A percentile compares a stretch with the other conserved stretches of the same genome.
These are phyloP conservation scores for Abscondita cerata DNA, from an alignment of 2,888 invertebrate species.

Conservation along the genomic window DNA sequence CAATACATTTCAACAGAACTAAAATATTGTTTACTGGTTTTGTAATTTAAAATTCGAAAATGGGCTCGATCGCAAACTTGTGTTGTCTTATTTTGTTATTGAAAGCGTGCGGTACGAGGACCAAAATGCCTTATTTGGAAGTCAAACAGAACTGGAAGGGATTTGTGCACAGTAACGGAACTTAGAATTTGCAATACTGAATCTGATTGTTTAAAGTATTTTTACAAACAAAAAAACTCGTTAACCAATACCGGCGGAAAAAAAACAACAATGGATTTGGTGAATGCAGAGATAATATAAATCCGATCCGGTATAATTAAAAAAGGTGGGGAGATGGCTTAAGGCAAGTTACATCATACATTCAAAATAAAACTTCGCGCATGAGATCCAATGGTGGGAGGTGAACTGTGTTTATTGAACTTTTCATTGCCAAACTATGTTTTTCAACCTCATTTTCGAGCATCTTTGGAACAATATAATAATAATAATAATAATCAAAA, in stretches of 20 bases:
- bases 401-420: constrained; percentile 33
- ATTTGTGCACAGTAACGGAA: no score
- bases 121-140: no score
- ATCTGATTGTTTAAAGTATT: no score
- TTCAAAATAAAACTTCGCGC: constrained; percentile 29
- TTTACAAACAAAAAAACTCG: no score
- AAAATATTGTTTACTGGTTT: not conserved
- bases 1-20: constrained; percentile 13
- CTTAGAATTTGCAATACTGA: no score
- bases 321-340: constrained; percentile 30
- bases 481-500: constrained; percentile 1
- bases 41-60: no score
- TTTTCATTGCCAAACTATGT: constrained; percentile 35
- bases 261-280: no score
- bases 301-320: constrained; percentile 23
- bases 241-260: no score
- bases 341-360: constrained; percentile 35
- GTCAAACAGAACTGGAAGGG: no score
- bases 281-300: not conserved
- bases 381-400: constrained; percentile 25
- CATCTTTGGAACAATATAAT: constrained; percentile 15
- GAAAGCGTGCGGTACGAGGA: no score
- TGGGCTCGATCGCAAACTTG: no score
- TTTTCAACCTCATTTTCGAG: constrained; percentile 28
- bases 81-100: no score